These are phyloP conservation scores for Cochlearius cochlearius DNA, from an alignment of 2,113 vertebrate genomes.

Conservation along the genomic window DNA sequence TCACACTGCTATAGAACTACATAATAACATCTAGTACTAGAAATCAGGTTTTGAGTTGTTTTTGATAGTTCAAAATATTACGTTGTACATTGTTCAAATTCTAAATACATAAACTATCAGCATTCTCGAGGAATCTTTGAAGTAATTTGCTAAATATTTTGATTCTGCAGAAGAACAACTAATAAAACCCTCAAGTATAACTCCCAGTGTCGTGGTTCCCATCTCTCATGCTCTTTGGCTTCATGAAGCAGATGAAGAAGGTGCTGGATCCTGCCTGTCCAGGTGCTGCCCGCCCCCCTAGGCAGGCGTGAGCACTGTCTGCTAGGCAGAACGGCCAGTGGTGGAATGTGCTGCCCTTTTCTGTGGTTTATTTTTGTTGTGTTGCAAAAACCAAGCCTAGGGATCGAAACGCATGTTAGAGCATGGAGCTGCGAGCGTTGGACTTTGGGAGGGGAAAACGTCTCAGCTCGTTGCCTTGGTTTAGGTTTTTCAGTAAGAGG, in stretches of 20 bases:
- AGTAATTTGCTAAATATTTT: slow-evolving; percentile 81
- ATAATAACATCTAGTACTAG: slow-evolving; percentile 70
- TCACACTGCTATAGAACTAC: slow-evolving; percentile 63
- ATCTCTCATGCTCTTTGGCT: neutral
- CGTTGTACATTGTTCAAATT: slow-evolving; percentile 74
- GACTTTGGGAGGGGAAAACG: rapidly evolving
- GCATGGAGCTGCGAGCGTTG: neutral
- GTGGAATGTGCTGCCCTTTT: neutral
- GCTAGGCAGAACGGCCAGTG: neutral
- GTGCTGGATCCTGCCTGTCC: neutral
- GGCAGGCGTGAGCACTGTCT: rapidly evolving
- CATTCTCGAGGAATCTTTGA: slow-evolving; percentile 71
- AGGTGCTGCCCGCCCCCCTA: neutral
- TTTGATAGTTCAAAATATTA: slow-evolving; percentile 73
- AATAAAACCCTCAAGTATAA: slow-evolving; percentile 76
- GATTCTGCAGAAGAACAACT: slow-evolving; percentile 78
- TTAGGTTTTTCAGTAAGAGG: neutral
- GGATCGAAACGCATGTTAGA: neutral
- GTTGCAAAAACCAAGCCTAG: neutral
- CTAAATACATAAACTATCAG: slow-evolving; percentile 66
- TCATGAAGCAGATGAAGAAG: neutral
- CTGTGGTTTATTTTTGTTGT: neutral
- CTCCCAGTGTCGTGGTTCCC: slow-evolving; percentile 33
- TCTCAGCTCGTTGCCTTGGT: neutral
- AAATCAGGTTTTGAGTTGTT: slow-evolving; percentile 57